These are phyloP conservation scores for Ptychodera flava DNA, from an alignment of 35 echinoderm and acorn worm genomes.

Conservation along the genomic window DNA sequence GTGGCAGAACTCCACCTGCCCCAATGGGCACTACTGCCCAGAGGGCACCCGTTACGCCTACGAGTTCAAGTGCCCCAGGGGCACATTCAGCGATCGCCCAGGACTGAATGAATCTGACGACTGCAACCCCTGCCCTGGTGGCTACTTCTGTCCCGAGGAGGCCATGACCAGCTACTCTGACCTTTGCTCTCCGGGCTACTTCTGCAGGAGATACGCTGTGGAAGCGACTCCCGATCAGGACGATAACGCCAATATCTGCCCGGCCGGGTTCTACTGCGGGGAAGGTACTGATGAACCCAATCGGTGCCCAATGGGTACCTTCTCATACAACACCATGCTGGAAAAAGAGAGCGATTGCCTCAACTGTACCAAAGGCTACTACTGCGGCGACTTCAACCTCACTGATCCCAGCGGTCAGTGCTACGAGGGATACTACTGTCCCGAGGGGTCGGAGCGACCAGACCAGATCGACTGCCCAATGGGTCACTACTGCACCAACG, in stretches of 20 bases:
- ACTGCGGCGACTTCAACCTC: constrained; percentile 57
- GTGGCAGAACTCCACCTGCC: constrained; percentile 67
- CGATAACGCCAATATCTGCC: constrained; percentile 69
- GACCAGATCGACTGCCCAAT: constrained; percentile 80
- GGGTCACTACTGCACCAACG: constrained; percentile 88
- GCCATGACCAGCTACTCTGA: constrained; percentile 66
- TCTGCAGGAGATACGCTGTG: constrained; percentile 45
- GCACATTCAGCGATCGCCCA: constrained; percentile 75
- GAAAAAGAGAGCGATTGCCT: constrained; percentile 46
- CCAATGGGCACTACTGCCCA: constrained; percentile 85
- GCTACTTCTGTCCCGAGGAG: constrained; percentile 74
- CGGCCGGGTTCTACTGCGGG: constrained; percentile 80
- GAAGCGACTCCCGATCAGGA: constrained; percentile 63
- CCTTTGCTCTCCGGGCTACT: constrained; percentile 72
- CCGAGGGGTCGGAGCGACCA: constrained; percentile 53
- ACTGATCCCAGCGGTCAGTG: constrained; percentile 40
- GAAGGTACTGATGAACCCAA: constrained; percentile 76
- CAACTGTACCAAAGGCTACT: constrained; percentile 84
- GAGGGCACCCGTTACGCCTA: constrained; percentile 60
- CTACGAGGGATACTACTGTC: constrained; percentile 83
- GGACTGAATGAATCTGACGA: constrained; percentile 70
- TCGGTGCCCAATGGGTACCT: constrained; percentile 76
- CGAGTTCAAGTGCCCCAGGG: constrained; percentile 76
- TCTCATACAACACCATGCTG: constrained; percentile 40
- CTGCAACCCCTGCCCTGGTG: constrained; percentile 85